phyloP scores from a whole-genome alignment of 2,797 vertebrate genomes.

The Sebastes nivosus region DNA sequence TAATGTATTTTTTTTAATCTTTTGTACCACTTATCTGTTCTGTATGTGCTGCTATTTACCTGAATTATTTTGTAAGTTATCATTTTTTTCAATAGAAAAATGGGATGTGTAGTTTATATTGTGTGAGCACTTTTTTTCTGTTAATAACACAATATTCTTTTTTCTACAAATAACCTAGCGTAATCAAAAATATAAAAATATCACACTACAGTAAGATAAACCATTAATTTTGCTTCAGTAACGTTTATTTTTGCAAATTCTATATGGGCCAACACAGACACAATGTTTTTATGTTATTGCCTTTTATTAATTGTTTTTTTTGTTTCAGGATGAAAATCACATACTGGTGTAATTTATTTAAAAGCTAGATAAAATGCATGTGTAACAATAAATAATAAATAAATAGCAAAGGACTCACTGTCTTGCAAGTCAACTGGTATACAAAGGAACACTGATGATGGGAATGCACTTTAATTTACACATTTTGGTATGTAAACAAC shows the following conservation, averaged over 20 bases:
- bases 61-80: too few species aligned
- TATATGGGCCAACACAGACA: neutral
- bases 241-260: neutral
- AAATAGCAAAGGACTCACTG: neutral
- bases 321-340: slow-evolving; percentile 16
- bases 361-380: slow-evolving; percentile 13
- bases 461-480: slow-evolving; percentile 24
- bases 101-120: too few species aligned
- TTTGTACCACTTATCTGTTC: too few species aligned
- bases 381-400: neutral
- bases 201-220: neutral
- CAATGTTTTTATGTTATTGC: neutral
- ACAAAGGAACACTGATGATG: slow-evolving; percentile 28
- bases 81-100: too few species aligned
- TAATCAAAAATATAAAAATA: neutral
- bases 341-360: slow-evolving; percentile 2
- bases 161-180: neutral
- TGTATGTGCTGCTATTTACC: too few species aligned
- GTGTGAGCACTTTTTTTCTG: too few species aligned
- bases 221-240: neutral
- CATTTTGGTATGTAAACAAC: slow-evolving; percentile 21
- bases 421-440: slow-evolving; percentile 13
- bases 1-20: too few species aligned
- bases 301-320: neutral
- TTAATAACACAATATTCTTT: too few species aligned